phyloP scores from a whole-genome alignment of 92 coral and sea anemone genomes.

The Epizoanthus fatuus region DNA sequence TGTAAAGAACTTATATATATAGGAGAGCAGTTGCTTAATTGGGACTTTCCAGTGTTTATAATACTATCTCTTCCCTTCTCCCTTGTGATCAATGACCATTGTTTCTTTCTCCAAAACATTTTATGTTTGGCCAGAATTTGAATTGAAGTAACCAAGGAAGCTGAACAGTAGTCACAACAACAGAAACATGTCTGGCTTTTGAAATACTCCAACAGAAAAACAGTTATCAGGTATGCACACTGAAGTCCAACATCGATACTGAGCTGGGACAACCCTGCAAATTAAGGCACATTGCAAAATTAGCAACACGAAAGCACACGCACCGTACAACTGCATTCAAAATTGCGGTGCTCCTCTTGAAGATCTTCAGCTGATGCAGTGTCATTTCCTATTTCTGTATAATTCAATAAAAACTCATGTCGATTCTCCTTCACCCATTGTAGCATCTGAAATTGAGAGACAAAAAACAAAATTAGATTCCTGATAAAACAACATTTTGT shows the following conservation, averaged over 20 bases:
- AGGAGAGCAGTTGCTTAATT: neutral
- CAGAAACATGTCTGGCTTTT: neutral
- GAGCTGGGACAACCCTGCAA: no score
- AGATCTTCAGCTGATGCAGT: slow-evolving; percentile 87
- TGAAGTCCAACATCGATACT: no score
- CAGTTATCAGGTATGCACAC: no score
- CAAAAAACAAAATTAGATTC: slow-evolving; percentile 34
- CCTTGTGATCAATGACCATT: neutral
- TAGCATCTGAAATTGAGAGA: slow-evolving; percentile 85
- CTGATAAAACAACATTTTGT: slow-evolving; percentile 19
- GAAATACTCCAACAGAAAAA: no score
- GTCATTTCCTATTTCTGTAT: slow-evolving; percentile 95
- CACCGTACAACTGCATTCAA: slow-evolving; percentile 93
- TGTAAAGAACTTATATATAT: neutral
- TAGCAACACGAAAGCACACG: slow-evolving; percentile 29
- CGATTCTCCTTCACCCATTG: slow-evolving; percentile 96
- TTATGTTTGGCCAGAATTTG: slow-evolving; percentile 22
- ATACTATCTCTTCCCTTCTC: neutral
- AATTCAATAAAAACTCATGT: slow-evolving; percentile 92
- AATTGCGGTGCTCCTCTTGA: slow-evolving; percentile 92
- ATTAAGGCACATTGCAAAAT: no score
- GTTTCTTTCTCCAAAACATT: slow-evolving; percentile 3
- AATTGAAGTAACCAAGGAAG: neutral
- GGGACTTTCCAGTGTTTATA: neutral
- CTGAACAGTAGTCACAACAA: slow-evolving; percentile 42